Conservation (phyloP, 2,113 vertebrate species). For the Pteronura brasiliensis region DNA sequence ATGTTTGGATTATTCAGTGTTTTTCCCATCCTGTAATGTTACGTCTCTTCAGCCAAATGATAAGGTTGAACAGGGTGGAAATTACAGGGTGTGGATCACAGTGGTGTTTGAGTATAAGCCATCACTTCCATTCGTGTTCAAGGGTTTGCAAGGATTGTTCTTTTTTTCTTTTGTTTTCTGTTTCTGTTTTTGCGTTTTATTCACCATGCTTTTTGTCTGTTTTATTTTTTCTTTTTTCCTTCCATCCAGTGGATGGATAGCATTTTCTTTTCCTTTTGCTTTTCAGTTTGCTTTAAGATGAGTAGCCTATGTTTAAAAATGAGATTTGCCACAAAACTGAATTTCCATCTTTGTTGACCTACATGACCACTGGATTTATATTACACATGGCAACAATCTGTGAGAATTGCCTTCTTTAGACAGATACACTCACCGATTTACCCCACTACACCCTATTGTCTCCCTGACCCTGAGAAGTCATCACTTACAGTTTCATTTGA, state of each 20-base stretch:
- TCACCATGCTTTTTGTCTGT: neutral
- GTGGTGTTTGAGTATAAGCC: conserved; percentile 37
- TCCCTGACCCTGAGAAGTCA: neutral
- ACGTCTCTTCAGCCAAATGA: conserved; percentile 67
- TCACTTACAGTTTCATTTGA: neutral
- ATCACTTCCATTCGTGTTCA: neutral
- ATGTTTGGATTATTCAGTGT: conserved; percentile 67
- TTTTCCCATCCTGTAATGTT: conserved; percentile 60
- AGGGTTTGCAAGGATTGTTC: neutral
- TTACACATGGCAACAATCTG: neutral
- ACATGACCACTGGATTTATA: neutral
- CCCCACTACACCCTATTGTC: neutral
- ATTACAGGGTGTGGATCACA: conserved; percentile 58
- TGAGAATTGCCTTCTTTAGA: neutral
- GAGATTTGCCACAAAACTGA: neutral
- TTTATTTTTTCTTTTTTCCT: neutral
- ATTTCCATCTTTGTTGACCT: neutral
- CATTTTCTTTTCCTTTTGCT: neutral
- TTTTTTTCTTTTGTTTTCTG: neutral
- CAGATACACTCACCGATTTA: neutral
- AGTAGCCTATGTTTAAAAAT: neutral
- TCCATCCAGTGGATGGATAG: neutral
- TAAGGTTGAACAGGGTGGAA: conserved; percentile 56
- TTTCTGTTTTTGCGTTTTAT: neutral
- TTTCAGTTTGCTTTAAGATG: neutral